phyloP scores from a whole-genome alignment of 2,797 vertebrate species.

The Phalloptychus januarius region DNA sequence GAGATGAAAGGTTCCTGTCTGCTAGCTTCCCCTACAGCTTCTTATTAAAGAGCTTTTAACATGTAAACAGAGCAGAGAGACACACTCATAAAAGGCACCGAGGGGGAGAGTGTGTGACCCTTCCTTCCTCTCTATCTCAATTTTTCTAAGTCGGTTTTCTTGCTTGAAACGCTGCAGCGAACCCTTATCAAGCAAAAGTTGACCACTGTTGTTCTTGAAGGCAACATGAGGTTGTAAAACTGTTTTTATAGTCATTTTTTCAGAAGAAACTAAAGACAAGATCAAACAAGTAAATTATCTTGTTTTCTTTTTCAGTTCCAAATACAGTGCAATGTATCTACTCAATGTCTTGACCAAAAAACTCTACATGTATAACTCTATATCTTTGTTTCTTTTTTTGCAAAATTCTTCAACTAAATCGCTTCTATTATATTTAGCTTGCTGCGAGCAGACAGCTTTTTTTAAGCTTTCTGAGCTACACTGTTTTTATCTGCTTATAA shows the following conservation, averaged over 20 bases:
- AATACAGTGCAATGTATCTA: neutral
- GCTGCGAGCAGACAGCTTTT: neutral
- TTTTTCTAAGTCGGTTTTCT: slow-evolving; percentile 14
- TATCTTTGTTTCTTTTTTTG: neutral
- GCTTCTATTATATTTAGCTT: neutral
- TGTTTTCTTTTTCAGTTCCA: neutral
- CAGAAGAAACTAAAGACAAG: neutral
- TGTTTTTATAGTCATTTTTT: neutral
- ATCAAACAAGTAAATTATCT: neutral
- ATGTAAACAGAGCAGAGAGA: slow-evolving; percentile 77
- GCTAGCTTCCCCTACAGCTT: slow-evolving; percentile 64
- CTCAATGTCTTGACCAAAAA: neutral
- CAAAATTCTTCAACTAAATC: neutral
- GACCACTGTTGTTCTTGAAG: neutral
- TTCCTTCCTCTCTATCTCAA: slow-evolving; percentile 41
- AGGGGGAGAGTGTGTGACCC: slow-evolving; percentile 42
- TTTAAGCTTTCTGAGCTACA: neutral
- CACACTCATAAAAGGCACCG: slow-evolving; percentile 77
- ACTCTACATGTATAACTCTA: too few species aligned
- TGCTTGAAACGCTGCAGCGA: slow-evolving; percentile 9
- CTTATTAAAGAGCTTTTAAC: slow-evolving; percentile 82
- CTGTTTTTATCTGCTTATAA: neutral
- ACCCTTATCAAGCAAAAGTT: neutral
- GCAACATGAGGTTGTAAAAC: neutral
- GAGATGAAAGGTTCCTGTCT: slow-evolving; percentile 80